These are phyloP conservation scores for Syrrhaptes paradoxus DNA, from an alignment of 2,113 vertebrate genomes.

Conservation along the genomic window DNA sequence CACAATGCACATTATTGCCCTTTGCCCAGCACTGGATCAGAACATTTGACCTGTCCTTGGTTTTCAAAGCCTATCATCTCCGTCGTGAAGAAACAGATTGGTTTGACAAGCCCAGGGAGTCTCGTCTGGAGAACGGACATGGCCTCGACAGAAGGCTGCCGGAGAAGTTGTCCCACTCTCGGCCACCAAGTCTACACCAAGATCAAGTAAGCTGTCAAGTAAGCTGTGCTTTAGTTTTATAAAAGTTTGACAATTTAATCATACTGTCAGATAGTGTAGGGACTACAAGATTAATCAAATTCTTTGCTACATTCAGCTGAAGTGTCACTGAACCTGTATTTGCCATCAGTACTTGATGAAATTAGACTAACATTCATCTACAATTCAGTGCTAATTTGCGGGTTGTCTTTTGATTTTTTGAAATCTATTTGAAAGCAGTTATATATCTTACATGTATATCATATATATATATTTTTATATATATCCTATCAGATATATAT, in stretches of 20 bases:
- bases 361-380: background rate
- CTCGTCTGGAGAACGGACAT: constrained; percentile 85
- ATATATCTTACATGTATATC: background rate
- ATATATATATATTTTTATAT: no score
- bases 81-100: constrained; percentile 98
- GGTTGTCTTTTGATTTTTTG: background rate
- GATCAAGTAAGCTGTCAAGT: constrained; percentile 83
- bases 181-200: constrained; percentile 77
- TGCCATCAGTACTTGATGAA: background rate
- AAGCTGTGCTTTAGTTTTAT: constrained; percentile 52
- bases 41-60: constrained; percentile 77
- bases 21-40: constrained; percentile 45
- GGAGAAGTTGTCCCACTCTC: constrained; percentile 79
- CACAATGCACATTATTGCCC: constrained; percentile 61
- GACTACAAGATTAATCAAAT: background rate
- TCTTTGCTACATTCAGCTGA: background rate
- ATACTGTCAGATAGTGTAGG: background rate
- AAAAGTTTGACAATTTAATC: background rate
- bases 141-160: constrained; percentile 86
- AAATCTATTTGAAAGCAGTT: background rate
- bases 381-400: background rate
- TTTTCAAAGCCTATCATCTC: constrained; percentile 93
- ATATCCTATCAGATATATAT: no score
- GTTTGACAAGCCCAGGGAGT: constrained; percentile 98
- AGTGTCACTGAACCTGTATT: background rate